Evolutionary conservation across 2,797 vertebrate genomes (phyloP).

Genomic region (Agapornis canus): DNA sequence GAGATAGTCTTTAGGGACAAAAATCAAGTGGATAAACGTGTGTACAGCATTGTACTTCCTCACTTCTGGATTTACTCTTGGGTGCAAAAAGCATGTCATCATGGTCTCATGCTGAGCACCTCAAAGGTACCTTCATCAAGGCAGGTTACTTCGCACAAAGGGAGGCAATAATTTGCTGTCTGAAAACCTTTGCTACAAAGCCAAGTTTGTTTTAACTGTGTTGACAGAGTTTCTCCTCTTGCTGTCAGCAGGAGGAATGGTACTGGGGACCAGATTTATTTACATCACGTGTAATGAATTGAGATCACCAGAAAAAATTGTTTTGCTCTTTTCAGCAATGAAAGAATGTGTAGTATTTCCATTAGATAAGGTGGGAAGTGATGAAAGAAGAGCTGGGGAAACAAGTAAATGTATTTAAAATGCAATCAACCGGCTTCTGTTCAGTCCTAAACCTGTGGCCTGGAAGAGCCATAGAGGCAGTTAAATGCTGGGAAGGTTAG

Average conservation of each 20-base stretch:
- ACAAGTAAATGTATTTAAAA: neutral
- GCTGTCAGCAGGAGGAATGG: neutral
- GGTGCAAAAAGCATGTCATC: rapidly evolving
- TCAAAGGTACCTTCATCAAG: neutral
- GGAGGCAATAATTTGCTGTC: neutral
- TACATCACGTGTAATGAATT: neutral
- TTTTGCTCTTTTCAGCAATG: slow-evolving; percentile 18
- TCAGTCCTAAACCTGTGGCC: slow-evolving; percentile 6
- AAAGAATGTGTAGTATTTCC: slow-evolving; percentile 41
- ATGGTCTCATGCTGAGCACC: neutral
- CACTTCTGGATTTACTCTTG: neutral
- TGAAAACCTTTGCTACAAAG: neutral
- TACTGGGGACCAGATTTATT: neutral
- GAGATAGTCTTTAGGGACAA: neutral
- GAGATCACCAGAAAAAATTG: slow-evolving; percentile 43
- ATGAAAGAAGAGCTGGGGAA: slow-evolving; percentile 38
- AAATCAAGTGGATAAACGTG: rapidly evolving
- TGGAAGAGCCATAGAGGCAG: slow-evolving; percentile 60
- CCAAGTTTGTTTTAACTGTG: neutral
- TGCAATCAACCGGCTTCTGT: neutral
- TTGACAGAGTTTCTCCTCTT: neutral
- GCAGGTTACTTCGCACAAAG: neutral
- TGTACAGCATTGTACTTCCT: neutral
- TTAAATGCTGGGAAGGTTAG: slow-evolving; percentile 64
- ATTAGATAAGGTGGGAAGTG: neutral